Percentiles rank a stretch among this genome's conserved stretches.
Conservation (phyloP, 1,140 invertebrate species). For the Choristoneura fumiferana region DNA sequence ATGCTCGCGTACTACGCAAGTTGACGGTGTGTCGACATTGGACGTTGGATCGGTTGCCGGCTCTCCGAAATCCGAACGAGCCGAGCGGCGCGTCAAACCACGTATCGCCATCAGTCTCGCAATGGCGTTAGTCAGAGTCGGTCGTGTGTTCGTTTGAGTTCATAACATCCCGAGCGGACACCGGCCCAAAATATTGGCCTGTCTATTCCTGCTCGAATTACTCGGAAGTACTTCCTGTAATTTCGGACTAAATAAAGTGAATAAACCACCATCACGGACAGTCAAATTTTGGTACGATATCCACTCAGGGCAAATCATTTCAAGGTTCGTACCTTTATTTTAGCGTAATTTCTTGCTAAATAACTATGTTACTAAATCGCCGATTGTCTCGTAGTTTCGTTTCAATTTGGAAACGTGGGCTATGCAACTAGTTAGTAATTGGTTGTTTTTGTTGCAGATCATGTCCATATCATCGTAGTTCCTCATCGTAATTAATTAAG, state of each 20-base stretch:
- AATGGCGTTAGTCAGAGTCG: slow-evolving; percentile 73
- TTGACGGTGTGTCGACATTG: slow-evolving; percentile 77
- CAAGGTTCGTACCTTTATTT: slow-evolving; percentile 76
- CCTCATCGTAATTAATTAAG: slow-evolving; percentile 64
- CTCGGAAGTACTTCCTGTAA: slow-evolving; percentile 68
- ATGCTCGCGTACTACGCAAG: slow-evolving; percentile 75
- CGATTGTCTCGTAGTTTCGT: slow-evolving; percentile 67
- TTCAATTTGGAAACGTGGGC: slow-evolving; percentile 59
- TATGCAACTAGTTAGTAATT: slow-evolving; percentile 49
- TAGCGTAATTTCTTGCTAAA: slow-evolving; percentile 71
- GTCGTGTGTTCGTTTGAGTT: slow-evolving; percentile 75
- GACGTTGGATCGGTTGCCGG: slow-evolving; percentile 72
- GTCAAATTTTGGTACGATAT: slow-evolving; percentile 79
- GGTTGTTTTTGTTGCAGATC: slow-evolving; percentile 69
- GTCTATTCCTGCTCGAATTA: slow-evolving; percentile 74
- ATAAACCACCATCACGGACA: slow-evolving; percentile 64
- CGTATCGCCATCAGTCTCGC: slow-evolving; percentile 67
- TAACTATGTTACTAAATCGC: slow-evolving; percentile 62
- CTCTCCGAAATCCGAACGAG: slow-evolving; percentile 64
- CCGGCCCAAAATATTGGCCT: slow-evolving; percentile 79
- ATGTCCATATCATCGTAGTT: slow-evolving; percentile 77
- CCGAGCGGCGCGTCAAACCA: slow-evolving; percentile 40
- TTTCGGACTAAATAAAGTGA: slow-evolving; percentile 54
- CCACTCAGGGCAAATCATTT: slow-evolving; percentile 76
- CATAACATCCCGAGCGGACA: slow-evolving; percentile 75